Percentiles rank a stretch among this genome's conserved stretches.
These are phyloP conservation scores for Rutpela maculata DNA, from an alignment of 2,888 invertebrate species.

Conservation along the genomic window DNA sequence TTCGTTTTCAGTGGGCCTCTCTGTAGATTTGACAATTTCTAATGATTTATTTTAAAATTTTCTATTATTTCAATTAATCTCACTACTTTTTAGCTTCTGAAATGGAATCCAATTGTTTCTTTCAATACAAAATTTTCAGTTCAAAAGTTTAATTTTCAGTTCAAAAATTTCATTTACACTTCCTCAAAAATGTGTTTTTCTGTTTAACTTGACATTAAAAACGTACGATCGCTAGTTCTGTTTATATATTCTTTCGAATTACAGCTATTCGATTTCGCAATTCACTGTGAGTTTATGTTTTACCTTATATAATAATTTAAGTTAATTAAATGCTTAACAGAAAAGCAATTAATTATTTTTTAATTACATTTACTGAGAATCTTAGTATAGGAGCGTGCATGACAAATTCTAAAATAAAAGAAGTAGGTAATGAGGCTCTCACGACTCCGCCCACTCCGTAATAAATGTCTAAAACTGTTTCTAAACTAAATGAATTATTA, in stretches of 20 bases:
- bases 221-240: too few species aligned
- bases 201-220: too few species aligned
- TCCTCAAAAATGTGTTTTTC: too few species aligned
- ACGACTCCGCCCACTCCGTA: neutral
- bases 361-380: neutral
- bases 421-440: slow-evolving; percentile 7
- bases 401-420: slow-evolving; percentile 3
- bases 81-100: too few species aligned
- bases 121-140: too few species aligned
- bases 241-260: neutral
- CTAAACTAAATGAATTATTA: neutral
- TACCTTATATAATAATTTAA: neutral
- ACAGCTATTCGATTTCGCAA: neutral
- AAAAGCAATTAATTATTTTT: slow-evolving; percentile 1
- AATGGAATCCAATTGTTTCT: too few species aligned
- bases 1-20: too few species aligned
- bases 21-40: too few species aligned
- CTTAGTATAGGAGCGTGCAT: neutral
- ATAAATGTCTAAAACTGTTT: slow-evolving; percentile 2
- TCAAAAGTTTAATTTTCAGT: too few species aligned
- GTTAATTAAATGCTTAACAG: neutral
- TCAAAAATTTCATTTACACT: too few species aligned
- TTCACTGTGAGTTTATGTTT: neutral
- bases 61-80: too few species aligned
- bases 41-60: too few species aligned